A percentile compares a stretch with the other conserved stretches of the same genome.
These are phyloP conservation scores for Eulemur rubriventer DNA, from an alignment of 2,797 vertebrate genomes.

Conservation along the genomic window DNA sequence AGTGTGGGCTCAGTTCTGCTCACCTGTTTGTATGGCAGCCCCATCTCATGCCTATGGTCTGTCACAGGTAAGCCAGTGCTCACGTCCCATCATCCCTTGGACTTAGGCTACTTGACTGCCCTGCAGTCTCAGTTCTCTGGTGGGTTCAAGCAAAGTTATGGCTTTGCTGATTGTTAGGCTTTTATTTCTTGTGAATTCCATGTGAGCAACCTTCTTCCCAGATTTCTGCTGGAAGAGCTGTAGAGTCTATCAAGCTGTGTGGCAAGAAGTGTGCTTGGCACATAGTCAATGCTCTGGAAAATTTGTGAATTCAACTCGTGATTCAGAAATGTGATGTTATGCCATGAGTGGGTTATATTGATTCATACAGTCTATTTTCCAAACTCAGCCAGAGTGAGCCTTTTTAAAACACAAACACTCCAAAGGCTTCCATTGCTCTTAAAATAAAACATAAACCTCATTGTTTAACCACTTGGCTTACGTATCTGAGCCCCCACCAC, in stretches of 20 bases:
- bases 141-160: not conserved
- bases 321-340: not conserved
- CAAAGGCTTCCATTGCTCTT: not conserved
- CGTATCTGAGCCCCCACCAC: rapidly evolving
- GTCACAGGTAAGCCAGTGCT: too few relatives aligned
- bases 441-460: not conserved
- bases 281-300: not conserved
- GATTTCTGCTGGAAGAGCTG: not conserved
- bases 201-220: not conserved
- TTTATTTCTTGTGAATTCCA: not conserved
- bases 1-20: not conserved
- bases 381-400: not conserved
- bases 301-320: not conserved
- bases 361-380: not conserved
- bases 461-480: too few relatives aligned
- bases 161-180: not conserved
- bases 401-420: not conserved
- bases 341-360: not conserved
- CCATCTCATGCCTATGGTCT: not conserved
- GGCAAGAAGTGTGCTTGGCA: not conserved
- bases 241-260: not conserved
- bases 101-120: not conserved
- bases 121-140: not conserved
- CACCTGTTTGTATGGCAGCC: not conserved
- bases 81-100: rapidly evolving